Percentiles rank a stretch among this genome's conserved stretches.
Evolutionary conservation across 2,888 invertebrate species (phyloP).

Genomic region (Polylopha cassiicola): DNA sequence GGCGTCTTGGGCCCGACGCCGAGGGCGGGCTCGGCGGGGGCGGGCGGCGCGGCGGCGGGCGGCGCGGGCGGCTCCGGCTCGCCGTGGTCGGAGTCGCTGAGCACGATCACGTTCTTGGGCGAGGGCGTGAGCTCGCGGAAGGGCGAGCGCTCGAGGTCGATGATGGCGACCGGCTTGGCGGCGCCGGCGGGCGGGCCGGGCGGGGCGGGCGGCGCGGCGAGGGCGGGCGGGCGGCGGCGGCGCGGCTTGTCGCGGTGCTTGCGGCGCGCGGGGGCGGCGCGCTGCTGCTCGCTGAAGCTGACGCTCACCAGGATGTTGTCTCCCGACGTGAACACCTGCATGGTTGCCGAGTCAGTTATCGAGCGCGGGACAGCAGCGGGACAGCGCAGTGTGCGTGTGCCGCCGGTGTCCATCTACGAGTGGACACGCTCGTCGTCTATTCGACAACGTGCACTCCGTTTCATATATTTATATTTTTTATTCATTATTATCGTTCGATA

Average conservation of each 20-base stretch:
- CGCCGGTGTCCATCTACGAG: slow-evolving; percentile 26
- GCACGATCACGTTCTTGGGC: slow-evolving; percentile 87
- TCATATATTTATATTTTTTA: too few relatives aligned
- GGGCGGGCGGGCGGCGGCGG: slow-evolving; percentile 23
- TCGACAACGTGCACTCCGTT: too few relatives aligned
- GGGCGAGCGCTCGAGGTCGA: slow-evolving; percentile 90
- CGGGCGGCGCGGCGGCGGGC: slow-evolving; percentile 36
- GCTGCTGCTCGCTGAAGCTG: slow-evolving; percentile 86
- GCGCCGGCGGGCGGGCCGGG: slow-evolving; percentile 24
- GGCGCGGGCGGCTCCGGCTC: slow-evolving; percentile 53
- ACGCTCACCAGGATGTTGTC: slow-evolving; percentile 95
- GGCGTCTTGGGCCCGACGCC: slow-evolving; percentile 23
- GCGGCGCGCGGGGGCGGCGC: slow-evolving; percentile 32
- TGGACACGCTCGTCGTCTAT: too few relatives aligned
- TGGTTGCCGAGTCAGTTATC: slow-evolving; percentile 80
- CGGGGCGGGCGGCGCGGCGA: slow-evolving; percentile 32
- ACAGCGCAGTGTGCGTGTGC: slow-evolving; percentile 34
- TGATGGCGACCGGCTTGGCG: slow-evolving; percentile 87
- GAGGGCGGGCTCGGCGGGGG: slow-evolving; percentile 28
- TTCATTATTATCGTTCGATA: too few relatives aligned
- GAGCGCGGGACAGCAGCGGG: slow-evolving; percentile 52
- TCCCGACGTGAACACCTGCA: slow-evolving; percentile 94
- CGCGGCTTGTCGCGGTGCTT: slow-evolving; percentile 22
- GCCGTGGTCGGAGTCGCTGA: slow-evolving; percentile 87
- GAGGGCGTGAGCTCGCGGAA: slow-evolving; percentile 89